Percentiles rank a stretch among this genome's conserved stretches.
These are phyloP conservation scores for Saccostrea echinata DNA, from an alignment of 1,140 invertebrate species.

Conservation along the genomic window DNA sequence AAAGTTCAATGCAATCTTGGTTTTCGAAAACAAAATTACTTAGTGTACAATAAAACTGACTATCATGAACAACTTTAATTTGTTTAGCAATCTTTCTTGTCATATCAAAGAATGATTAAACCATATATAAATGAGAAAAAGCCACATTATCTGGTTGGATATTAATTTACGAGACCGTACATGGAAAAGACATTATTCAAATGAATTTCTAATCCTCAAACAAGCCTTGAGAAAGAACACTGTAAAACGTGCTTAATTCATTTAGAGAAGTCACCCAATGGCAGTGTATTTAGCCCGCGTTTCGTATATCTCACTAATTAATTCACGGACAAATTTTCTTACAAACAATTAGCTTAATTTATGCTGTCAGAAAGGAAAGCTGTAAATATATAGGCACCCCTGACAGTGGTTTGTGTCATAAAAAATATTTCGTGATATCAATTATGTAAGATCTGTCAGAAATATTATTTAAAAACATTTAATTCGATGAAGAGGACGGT, in stretches of 20 bases:
- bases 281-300: background rate
- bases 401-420: background rate
- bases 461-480: no score
- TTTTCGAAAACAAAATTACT: background rate
- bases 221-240: background rate
- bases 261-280: background rate
- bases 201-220: background rate
- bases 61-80: background rate
- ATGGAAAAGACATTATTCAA: background rate
- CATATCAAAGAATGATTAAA: background rate
- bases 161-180: background rate
- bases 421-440: background rate
- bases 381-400: background rate
- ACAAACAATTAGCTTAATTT: background rate
- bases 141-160: background rate
- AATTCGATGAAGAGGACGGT: no score
- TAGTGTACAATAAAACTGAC: background rate
- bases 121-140: background rate
- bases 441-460: conserved; percentile 6
- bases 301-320: background rate
- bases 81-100: background rate
- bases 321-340: background rate
- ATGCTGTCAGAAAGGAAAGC: background rate
- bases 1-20: background rate
- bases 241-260: background rate